Evolutionary conservation across 1,140 invertebrate genomes (phyloP), one percentile per base, ranked within the genome.

Genomic region (Trichonephila clavata): DNA sequence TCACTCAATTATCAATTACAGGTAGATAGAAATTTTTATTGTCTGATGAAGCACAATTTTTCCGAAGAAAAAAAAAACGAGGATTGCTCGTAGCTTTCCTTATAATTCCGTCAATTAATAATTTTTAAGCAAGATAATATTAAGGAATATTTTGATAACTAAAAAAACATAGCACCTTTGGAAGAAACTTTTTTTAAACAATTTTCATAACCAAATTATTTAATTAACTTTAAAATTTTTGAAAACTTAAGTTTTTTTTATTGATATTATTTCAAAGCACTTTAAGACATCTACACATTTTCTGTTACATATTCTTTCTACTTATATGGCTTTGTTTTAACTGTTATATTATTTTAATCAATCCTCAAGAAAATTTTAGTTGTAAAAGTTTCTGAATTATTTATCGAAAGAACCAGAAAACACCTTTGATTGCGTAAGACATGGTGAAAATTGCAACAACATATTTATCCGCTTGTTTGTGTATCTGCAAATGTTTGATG

Each of bases 11-110:
- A 77, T 18, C 27, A 39, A 77, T 77, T 77, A 13, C 71, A 16
- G 71, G 1, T 77, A 77, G 68, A 77, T 77, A 77, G 71, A 32
- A 77, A 18, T 77, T 77, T 77, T 77, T 77, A 77, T 32, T 32
- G 27, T 77, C 24, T 77, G 14, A 77, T 32, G 14, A 77, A 77
- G 71, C 71, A 77, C 71, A 77, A 77, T 77, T 77, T 77, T 77
- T 32, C 71, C 8, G 14, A 32, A 32, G 14, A 32, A 32, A 32
- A 77, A 77, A 77, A 77, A 39, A 77, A 77, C 4, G 32, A 39
- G 71, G 27, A 77, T 77, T 39, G 71, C 71, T 7, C 18, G 7
- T 32, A 14, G 71, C 71, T 20, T 77, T 77, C 71, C 71, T 77
- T 18, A 4, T 39, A 39, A 5, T 20, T 77, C 71, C 71, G 71